Conservation (phyloP, 2,888 invertebrate genomes). For the Chydorus sphaericus region DNA sequence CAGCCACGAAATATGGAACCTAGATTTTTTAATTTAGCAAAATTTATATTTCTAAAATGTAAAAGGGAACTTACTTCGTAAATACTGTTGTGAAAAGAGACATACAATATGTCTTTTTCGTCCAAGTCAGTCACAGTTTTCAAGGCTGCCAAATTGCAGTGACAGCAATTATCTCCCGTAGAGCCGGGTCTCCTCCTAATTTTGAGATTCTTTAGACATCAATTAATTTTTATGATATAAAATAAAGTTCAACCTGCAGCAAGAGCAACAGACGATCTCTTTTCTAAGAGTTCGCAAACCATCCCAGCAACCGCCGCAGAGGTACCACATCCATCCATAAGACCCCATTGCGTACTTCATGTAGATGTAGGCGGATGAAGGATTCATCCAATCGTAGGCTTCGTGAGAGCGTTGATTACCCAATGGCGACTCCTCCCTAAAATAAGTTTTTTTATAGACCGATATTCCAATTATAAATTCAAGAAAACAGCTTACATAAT, state of each 20-base stretch:
- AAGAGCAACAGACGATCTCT: conserved; percentile 54
- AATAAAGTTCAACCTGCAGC: conserved; percentile 40
- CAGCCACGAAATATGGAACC: conserved; percentile 74
- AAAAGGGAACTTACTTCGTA: conserved; percentile 45
- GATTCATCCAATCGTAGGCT: conserved; percentile 52
- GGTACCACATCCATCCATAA: conserved; percentile 77
- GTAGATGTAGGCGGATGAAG: conserved; percentile 58
- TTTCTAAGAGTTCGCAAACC: conserved; percentile 55
- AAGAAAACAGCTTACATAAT: conserved; percentile 6
- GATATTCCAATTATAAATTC: background rate
- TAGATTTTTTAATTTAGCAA: conserved; percentile 31
- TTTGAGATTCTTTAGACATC: background rate
- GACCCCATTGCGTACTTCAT: conserved; percentile 64
- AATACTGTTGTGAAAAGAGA: conserved; percentile 69
- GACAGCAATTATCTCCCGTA: conserved; percentile 77
- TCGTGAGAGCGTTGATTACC: background rate
- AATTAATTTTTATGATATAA: background rate
- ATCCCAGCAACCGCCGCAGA: conserved; percentile 57
- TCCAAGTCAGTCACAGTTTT: conserved; percentile 57
- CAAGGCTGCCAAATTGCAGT: conserved; percentile 72
- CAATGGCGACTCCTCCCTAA: conserved; percentile 6
- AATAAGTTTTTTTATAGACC: background rate
- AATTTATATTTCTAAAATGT: background rate
- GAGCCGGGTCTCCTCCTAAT: background rate
- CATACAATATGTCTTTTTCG: conserved; percentile 67